Evolutionary conservation across 2,888 invertebrate genomes (phyloP).

Genomic region (Ashinkailepas kermadecensis): DNA sequence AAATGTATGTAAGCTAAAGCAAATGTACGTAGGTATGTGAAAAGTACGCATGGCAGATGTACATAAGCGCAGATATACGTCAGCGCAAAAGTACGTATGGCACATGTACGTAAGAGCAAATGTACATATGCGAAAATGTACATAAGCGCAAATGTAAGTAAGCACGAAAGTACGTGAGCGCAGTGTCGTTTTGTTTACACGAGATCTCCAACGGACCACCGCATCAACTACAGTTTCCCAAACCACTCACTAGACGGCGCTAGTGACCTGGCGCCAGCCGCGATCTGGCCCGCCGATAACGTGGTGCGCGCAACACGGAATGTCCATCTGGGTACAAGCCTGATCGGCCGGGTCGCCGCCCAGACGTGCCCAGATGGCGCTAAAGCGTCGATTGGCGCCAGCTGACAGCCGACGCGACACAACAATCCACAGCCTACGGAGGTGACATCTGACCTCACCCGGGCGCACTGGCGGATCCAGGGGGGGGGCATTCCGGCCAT

Average conservation of each 20-base stretch:
- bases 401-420: too few species aligned
- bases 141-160: not conserved
- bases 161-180: not conserved
- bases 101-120: too few species aligned
- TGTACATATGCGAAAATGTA: not conserved
- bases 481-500: too few species aligned
- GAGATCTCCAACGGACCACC: not conserved
- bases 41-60: too few species aligned
- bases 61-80: too few species aligned
- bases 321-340: not conserved
- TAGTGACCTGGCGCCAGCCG: not conserved
- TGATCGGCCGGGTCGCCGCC: not conserved
- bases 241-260: not conserved
- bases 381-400: too few species aligned
- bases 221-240: not conserved
- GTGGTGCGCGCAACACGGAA: not conserved
- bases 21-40: too few species aligned
- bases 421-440: too few species aligned
- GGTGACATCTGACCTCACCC: too few species aligned
- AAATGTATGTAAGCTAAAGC: too few species aligned
- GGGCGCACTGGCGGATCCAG: too few species aligned
- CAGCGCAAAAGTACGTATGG: too few species aligned
- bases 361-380: not conserved
- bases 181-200: not conserved
- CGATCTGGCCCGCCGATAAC: not conserved